Conservation (phyloP, 2,888 invertebrate species). For the Molanna angustata region DNA sequence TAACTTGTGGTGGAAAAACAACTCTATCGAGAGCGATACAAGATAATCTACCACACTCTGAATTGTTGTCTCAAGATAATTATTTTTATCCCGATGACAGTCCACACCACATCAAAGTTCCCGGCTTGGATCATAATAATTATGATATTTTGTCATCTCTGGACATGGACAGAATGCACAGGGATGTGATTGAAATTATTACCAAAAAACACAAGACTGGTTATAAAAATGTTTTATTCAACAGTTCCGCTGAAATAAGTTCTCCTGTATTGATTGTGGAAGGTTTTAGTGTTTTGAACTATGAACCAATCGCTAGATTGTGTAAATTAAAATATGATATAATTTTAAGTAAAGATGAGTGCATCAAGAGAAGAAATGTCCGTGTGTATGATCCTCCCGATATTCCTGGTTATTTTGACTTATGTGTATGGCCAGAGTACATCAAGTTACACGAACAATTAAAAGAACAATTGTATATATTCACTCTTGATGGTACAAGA, state of each 20-base stretch:
- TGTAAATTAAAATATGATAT: conserved; percentile 75
- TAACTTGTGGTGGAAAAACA: conserved; percentile 83
- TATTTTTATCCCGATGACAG: conserved; percentile 70
- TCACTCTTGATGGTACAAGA: conserved; percentile 19
- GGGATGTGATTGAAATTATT: conserved; percentile 54
- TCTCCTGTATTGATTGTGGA: conserved; percentile 66
- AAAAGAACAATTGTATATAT: conserved; percentile 13
- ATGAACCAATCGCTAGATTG: conserved; percentile 61
- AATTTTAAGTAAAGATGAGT: conserved; percentile 65
- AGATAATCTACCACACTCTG: conserved; percentile 45
- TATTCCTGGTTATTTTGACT: conserved; percentile 82
- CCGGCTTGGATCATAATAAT: conserved; percentile 68
- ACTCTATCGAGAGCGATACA: conserved; percentile 61
- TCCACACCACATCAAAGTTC: conserved; percentile 60
- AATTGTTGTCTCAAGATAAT: conserved; percentile 69
- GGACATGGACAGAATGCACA: conserved; percentile 69
- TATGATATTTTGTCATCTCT: conserved; percentile 71
- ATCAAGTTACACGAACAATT: conserved; percentile 53
- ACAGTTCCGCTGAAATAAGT: conserved; percentile 26
- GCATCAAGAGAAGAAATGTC: conserved; percentile 57
- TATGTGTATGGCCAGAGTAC: conserved; percentile 90
- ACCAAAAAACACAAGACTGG: background rate
- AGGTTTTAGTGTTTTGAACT: conserved; percentile 74
- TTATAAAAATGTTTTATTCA: background rate
- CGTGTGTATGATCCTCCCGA: conserved; percentile 85